phyloP scores from a whole-genome alignment of 2,888 invertebrate species.

The Theretra japonica region DNA sequence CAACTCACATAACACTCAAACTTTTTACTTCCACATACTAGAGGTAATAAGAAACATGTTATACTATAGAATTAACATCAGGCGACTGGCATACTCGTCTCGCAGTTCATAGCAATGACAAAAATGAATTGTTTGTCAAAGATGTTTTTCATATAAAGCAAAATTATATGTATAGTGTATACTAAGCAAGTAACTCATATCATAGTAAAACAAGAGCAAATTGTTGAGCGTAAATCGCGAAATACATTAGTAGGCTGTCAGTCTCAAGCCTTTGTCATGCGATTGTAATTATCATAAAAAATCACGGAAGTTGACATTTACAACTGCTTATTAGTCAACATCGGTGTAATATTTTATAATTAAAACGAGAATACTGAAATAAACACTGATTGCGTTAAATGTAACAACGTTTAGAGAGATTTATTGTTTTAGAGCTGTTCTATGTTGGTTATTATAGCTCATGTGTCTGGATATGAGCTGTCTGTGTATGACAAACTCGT shows the following conservation, averaged over 20 bases:
- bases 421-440: not conserved
- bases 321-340: constrained; percentile 42
- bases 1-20: too few relatives aligned
- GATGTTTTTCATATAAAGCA: too few relatives aligned
- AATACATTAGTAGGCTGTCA: constrained; percentile 17
- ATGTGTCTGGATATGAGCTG: not conserved
- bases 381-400: constrained; percentile 29
- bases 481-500: constrained; percentile 36
- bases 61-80: too few relatives aligned
- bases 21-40: too few relatives aligned
- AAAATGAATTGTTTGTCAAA: too few relatives aligned
- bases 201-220: not conserved
- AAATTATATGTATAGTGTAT: too few relatives aligned
- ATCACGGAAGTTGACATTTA: constrained; percentile 55
- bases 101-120: too few relatives aligned
- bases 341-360: constrained; percentile 45
- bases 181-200: too few relatives aligned
- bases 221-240: not conserved
- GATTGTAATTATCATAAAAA: constrained; percentile 49
- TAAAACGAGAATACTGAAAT: constrained; percentile 34
- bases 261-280: constrained; percentile 46
- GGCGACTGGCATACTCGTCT: too few relatives aligned
- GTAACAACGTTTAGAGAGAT: constrained; percentile 19
- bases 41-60: too few relatives aligned
- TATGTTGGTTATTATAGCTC: not conserved